Base-by-base conservation (phyloP, 2,113 vertebrate genomes). In the Girardinichthys multiradiatus region DNA sequence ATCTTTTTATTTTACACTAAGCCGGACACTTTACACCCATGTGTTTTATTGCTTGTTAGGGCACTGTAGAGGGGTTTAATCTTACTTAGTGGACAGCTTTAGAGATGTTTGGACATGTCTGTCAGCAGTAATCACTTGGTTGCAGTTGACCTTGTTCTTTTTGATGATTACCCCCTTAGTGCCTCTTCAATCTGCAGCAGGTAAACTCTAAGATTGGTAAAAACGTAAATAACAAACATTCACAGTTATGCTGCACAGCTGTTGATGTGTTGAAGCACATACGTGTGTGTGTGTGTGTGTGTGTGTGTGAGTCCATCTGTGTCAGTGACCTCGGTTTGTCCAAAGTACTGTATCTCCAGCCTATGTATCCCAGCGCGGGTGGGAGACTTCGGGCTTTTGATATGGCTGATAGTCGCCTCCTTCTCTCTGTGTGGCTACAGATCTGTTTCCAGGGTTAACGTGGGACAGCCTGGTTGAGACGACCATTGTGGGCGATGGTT, bases 381-480 rank as follows among this genome's bases (percentile, higher is more conserved):
- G 80, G 86, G 89, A 90, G 86, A 80, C 65, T 88, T 74, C 67
- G 21, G 64, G 24, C 63, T 65, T 88, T 90, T 91, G 86, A 91
- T 86, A 88, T 86, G 84, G 77, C 80, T 81, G 82, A 88, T 86
- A 35, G 77, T 86, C 67, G 54, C 82, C 76, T 85, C 73, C 75
- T 77, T 67, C 67, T 72, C 73, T 72, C 72, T 57, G 64, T 57
- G 76, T 74, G 84, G 80, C 85, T 75, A 64, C 72, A 84, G 84
- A 87, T 89, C 86, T 83, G 83, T 81, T 82, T 81, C 60, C 76
- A 65, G 54, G 68, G 77, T 48, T 65, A 10, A 73, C 45, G 2
- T 87, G 76, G 72, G 83, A 51, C 26, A 76, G 72, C 68, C 69
- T 33, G 78, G 90, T 91, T 81, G 76, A 74, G 76, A 84, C 90